Percentiles rank a stretch among this genome's conserved stretches.
Evolutionary conservation across 2,888 invertebrate species (phyloP).

Genomic region (Tiliacea aurago): DNA sequence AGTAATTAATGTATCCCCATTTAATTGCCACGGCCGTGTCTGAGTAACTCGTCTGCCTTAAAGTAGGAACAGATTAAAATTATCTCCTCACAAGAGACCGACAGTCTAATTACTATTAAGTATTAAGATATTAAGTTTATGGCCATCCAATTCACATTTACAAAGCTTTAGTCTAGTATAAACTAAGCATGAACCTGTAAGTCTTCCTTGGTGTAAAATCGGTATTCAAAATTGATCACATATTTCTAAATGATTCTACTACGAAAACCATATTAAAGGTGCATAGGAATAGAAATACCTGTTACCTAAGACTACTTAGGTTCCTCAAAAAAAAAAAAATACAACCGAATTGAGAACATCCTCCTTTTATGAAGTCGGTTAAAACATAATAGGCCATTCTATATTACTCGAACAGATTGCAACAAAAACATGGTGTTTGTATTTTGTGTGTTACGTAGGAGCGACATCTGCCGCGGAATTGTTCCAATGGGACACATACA

Average conservation of each 20-base stretch:
- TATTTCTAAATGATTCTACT: neutral
- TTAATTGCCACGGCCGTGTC: neutral
- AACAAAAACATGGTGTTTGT: conserved; percentile 27
- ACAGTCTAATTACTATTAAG: conserved; percentile 11
- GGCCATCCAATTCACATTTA: neutral
- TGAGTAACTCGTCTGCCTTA: neutral
- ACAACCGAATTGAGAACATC: too few species aligned
- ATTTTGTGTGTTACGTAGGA: conserved; percentile 46
- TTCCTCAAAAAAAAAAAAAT: neutral
- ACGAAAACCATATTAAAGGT: too few species aligned
- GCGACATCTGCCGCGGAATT: conserved; percentile 72
- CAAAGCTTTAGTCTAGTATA: neutral
- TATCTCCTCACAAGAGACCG: neutral
- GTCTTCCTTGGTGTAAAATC: neutral
- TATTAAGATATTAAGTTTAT: neutral
- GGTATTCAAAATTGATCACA: neutral
- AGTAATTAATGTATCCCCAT: conserved; percentile 17
- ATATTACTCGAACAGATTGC: conserved; percentile 19
- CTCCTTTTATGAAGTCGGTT: too few species aligned
- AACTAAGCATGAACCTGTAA: too few species aligned
- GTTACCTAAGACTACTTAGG: neutral
- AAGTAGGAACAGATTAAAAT: neutral
- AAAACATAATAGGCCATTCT: neutral
- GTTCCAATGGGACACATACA: conserved; percentile 75
- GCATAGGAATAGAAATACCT: neutral